Conservation (phyloP, 1,140 invertebrate species). For the Physella acuta region DNA sequence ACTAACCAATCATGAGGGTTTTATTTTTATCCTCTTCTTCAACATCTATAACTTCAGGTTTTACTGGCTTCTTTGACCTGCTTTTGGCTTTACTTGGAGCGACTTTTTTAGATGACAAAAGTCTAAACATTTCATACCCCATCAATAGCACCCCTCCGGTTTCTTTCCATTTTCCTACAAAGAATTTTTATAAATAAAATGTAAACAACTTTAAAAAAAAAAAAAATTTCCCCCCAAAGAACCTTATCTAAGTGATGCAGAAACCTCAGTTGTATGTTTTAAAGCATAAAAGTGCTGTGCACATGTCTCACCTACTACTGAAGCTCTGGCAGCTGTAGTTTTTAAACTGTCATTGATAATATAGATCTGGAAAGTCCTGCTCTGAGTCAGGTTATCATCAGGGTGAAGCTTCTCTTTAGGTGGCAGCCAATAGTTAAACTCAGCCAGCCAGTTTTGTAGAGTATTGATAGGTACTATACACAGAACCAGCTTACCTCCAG, state of each 20-base stretch:
- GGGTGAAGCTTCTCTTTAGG: conserved; percentile 27
- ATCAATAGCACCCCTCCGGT: conserved; percentile 91
- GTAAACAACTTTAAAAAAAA: neutral
- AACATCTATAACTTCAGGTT: conserved; percentile 61
- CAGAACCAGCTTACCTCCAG: conserved; percentile 83
- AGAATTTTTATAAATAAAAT: no score
- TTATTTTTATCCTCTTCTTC: conserved; percentile 79
- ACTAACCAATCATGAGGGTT: conserved; percentile 75
- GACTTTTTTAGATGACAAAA: conserved; percentile 72
- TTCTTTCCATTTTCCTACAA: conserved; percentile 79
- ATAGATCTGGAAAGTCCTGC: conserved; percentile 80
- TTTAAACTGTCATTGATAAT: conserved; percentile 94
- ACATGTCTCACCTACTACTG: conserved; percentile 68
- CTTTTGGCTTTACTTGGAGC: conserved; percentile 61
- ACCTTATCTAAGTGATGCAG: neutral
- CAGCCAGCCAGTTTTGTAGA: conserved; percentile 95
- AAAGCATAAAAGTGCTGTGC: conserved; percentile 16
- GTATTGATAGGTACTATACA: conserved; percentile 99
- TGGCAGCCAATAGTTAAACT: conserved; percentile 96
- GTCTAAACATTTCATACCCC: conserved; percentile 93
- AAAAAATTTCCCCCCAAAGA: neutral
- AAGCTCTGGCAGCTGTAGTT: conserved; percentile 79
- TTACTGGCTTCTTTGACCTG: conserved; percentile 29
- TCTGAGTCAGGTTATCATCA: conserved; percentile 24
- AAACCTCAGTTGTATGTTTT: neutral